Conservation (phyloP, 2,113 vertebrate genomes). For the Silurus glanis region DNA sequence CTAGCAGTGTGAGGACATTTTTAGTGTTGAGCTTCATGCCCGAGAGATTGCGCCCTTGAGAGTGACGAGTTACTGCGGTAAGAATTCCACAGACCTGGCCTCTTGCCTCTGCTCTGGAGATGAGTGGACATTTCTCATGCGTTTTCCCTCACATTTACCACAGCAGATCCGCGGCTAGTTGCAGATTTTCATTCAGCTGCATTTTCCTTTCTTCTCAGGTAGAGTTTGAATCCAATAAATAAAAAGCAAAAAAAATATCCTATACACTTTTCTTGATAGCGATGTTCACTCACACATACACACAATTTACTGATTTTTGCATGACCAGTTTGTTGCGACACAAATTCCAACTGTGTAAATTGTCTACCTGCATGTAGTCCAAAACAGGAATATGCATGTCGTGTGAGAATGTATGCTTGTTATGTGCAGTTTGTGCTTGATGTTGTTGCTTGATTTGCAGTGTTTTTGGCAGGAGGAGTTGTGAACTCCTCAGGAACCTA, state of each 20-base stretch:
- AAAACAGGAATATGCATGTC: not conserved
- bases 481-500: slow-evolving; percentile 17
- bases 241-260: not conserved
- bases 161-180: slow-evolving; percentile 4
- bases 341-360: slow-evolving; percentile 4
- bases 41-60: not conserved
- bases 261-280: not conserved
- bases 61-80: not conserved
- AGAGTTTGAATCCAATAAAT: slow-evolving; percentile 31
- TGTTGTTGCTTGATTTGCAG: not conserved
- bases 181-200: not conserved
- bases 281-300: not conserved
- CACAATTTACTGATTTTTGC: slow-evolving; percentile 8
- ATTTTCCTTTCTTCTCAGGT: not conserved
- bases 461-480: slow-evolving; percentile 19
- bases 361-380: slow-evolving; percentile 38
- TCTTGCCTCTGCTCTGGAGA: not conserved
- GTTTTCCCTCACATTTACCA: not conserved
- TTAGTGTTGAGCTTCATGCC: not conserved
- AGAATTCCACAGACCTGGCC: not conserved
- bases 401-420: not conserved
- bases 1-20: not conserved
- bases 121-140: not conserved
- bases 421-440: slow-evolving; percentile 36
- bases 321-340: not conserved